A percentile compares a stretch with the other conserved stretches of the same genome.
phyloP scores from a whole-genome alignment of 2,888 invertebrate species.

The Atethmia centrago region DNA sequence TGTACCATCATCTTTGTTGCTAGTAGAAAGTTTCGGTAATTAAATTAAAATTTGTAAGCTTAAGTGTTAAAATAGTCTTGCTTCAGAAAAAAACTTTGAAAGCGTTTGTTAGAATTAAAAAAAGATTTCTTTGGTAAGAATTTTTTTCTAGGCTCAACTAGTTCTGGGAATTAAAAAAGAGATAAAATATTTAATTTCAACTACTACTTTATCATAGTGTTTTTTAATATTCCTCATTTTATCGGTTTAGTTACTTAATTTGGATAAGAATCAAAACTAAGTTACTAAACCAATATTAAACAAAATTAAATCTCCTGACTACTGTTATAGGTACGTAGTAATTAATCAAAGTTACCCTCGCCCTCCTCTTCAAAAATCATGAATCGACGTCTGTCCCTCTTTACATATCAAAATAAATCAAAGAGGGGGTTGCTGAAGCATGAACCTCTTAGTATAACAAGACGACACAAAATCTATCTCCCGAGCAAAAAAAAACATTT shows the following conservation, averaged over 20 bases:
- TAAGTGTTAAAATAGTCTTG: background rate
- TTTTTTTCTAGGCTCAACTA: background rate
- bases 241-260: background rate
- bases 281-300: no score
- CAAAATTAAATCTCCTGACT: background rate
- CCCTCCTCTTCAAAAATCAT: conserved; percentile 56
- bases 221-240: background rate
- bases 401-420: conserved; percentile 73
- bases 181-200: background rate
- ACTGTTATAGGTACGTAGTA: conserved; percentile 13
- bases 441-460: conserved; percentile 66
- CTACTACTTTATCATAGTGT: background rate
- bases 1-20: conserved; percentile 15
- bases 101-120: background rate
- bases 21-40: conserved; percentile 1
- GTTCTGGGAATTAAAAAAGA: background rate
- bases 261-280: no score
- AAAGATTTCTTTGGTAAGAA: background rate
- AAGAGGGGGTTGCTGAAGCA: conserved; percentile 62
- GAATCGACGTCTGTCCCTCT: conserved; percentile 67
- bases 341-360: conserved; percentile 28
- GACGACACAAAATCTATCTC: conserved; percentile 59
- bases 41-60: conserved; percentile 2
- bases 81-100: background rate
- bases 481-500: conserved; percentile 47